These are phyloP conservation scores for Laticauda laticaudata DNA, from an alignment of 2,113 vertebrate genomes.

Conservation along the genomic window DNA sequence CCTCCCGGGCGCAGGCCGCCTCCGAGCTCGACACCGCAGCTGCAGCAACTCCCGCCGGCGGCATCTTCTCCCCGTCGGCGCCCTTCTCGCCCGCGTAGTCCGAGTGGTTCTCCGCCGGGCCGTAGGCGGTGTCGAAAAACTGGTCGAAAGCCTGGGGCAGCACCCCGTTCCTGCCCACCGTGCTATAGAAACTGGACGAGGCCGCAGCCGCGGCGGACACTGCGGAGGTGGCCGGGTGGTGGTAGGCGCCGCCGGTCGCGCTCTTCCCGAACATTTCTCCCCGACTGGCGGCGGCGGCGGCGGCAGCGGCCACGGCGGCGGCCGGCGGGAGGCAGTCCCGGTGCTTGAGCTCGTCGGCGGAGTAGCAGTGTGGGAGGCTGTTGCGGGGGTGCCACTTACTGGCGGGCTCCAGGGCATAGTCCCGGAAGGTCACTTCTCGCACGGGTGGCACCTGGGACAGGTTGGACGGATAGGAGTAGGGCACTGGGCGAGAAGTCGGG, in stretches of 20 bases:
- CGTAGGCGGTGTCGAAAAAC: slow-evolving; percentile 97
- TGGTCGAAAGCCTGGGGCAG: slow-evolving; percentile 97
- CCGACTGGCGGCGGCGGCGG: slow-evolving; percentile 72
- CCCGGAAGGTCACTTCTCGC: slow-evolving; percentile 97
- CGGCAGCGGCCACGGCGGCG: not conserved
- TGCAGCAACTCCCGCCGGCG: slow-evolving; percentile 74
- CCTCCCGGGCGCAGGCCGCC: slow-evolving; percentile 44
- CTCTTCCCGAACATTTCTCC: slow-evolving; percentile 92
- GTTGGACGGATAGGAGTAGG: slow-evolving; percentile 95
- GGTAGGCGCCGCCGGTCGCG: slow-evolving; percentile 81
- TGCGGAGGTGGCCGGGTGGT: slow-evolving; percentile 69
- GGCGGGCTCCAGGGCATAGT: slow-evolving; percentile 95
- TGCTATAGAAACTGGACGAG: slow-evolving; percentile 86
- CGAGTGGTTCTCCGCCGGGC: slow-evolving; percentile 78
- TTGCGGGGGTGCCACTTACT: slow-evolving; percentile 97
- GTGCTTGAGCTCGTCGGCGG: slow-evolving; percentile 93
- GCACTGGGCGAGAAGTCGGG: slow-evolving; percentile 96
- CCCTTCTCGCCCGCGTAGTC: slow-evolving; percentile 83
- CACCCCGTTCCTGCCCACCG: slow-evolving; percentile 92
- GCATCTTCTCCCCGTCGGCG: slow-evolving; percentile 72
- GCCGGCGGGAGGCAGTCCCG: slow-evolving; percentile 89
- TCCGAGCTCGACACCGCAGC: slow-evolving; percentile 45
- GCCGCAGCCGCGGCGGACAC: slow-evolving; percentile 79
- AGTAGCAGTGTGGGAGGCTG: slow-evolving; percentile 92
- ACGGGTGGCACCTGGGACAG: slow-evolving; percentile 97